phyloP scores from a whole-genome alignment of 1,140 invertebrate genomes.

The Yoshiicerus persimilis region DNA sequence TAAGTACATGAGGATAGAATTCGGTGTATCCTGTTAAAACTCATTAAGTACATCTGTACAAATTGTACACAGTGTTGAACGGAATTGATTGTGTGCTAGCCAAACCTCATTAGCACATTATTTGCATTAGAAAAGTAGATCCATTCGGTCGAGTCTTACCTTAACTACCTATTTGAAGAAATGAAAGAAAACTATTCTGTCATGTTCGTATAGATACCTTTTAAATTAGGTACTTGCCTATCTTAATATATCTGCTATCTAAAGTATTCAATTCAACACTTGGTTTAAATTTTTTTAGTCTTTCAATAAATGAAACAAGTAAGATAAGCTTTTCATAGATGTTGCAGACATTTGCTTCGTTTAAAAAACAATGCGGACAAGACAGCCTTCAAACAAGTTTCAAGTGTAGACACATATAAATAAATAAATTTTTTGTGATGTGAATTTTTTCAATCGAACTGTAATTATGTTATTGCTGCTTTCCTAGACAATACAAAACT shows the following conservation, averaged over 20 bases:
- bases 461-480: no score
- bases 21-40: background rate
- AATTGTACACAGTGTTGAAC: background rate
- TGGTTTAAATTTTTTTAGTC: background rate
- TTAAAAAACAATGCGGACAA: background rate
- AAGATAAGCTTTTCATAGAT: background rate
- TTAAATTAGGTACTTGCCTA: no score
- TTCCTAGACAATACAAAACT: background rate
- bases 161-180: no score
- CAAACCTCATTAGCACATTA: background rate
- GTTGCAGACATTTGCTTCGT: background rate
- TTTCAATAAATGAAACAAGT: background rate
- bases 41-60: background rate
- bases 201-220: no score
- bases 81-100: background rate
- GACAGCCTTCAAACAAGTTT: background rate
- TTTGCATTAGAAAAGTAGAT: background rate
- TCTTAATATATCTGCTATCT: no score
- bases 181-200: no score
- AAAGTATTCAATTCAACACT: background rate
- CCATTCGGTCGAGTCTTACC: background rate
- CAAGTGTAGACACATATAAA: background rate
- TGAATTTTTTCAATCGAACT: background rate
- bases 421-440: background rate
- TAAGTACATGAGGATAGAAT: background rate